Conservation (phyloP, 2,888 invertebrate genomes). For the Matsumyia berberina region DNA sequence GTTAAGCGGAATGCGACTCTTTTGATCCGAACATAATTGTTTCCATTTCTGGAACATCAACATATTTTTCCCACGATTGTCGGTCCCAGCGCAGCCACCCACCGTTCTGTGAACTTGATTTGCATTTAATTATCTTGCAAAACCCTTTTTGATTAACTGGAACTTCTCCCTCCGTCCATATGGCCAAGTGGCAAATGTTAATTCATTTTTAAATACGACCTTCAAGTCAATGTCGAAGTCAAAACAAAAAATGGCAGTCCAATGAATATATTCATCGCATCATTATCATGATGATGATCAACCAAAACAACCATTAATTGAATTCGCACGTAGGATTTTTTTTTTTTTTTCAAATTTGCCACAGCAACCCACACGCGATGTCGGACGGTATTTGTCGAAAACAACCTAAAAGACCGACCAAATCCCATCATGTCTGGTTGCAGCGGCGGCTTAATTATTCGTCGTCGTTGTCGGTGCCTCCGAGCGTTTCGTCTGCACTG, state of each 20-base stretch:
- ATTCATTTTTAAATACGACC: slow-evolving; percentile 34
- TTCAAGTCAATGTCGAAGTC: slow-evolving; percentile 45
- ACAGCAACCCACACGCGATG: slow-evolving; percentile 36
- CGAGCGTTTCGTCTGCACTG: slow-evolving; percentile 64
- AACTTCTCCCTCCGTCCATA: slow-evolving; percentile 2
- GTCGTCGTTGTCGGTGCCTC: slow-evolving; percentile 27
- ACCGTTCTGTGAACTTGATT: slow-evolving; percentile 16
- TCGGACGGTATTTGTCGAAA: background rate
- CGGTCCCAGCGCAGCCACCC: background rate
- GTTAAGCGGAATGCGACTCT: background rate
- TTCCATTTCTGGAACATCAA: background rate
- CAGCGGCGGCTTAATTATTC: background rate
- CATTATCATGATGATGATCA: slow-evolving; percentile 42
- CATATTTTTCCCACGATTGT: background rate
- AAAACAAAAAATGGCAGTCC: slow-evolving; percentile 29
- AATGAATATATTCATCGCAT: slow-evolving; percentile 43
- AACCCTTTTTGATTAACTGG: slow-evolving; percentile 32
- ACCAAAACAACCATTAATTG: slow-evolving; percentile 36
- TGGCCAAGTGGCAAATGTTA: slow-evolving; percentile 26
- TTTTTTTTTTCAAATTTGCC: slow-evolving; percentile 1
- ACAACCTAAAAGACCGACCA: slow-evolving; percentile 25
- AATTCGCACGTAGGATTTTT: slow-evolving; percentile 48
- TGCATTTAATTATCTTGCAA: slow-evolving; percentile 36
- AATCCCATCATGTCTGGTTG: slow-evolving; percentile 47
- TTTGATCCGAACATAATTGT: background rate